Evolutionary conservation across 2,888 invertebrate species (phyloP).

Genomic region (Hyposoter dolosus): DNA sequence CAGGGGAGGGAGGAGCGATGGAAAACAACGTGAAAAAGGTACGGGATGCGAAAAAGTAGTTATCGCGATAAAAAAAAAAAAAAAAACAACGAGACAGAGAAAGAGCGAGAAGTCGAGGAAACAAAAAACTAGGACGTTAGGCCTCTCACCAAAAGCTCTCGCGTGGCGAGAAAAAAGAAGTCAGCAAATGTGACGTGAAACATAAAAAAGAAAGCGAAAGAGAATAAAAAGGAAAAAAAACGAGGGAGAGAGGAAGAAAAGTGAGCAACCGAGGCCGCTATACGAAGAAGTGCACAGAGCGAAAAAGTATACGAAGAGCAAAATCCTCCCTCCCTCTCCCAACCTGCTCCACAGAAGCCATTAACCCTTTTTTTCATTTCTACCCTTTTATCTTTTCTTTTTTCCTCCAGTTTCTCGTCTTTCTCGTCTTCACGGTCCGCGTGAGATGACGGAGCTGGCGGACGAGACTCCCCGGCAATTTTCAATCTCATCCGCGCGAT

Average conservation of each 20-base stretch:
- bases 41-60: conserved; percentile 37
- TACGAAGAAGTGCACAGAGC: conserved; percentile 41
- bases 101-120: conserved; percentile 12
- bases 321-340: conserved; percentile 17
- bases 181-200: conserved; percentile 40
- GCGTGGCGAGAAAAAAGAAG: conserved; percentile 24
- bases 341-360: conserved; percentile 55
- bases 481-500: conserved; percentile 52
- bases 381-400: conserved; percentile 28
- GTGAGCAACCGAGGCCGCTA: conserved; percentile 63
- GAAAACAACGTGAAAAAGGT: neutral
- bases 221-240: conserved; percentile 11
- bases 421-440: conserved; percentile 41
- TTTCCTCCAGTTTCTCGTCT: conserved; percentile 55
- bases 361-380: conserved; percentile 64
- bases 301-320: conserved; percentile 37
- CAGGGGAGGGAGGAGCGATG: neutral
- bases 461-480: conserved; percentile 52
- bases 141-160: conserved; percentile 40
- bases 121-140: conserved; percentile 54
- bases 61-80: conserved; percentile 56
- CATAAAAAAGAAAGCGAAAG: conserved; percentile 4
- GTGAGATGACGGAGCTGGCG: conserved; percentile 30
- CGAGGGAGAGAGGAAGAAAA: conserved; percentile 33
- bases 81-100: too few relatives aligned